Conservation (phyloP, 2,888 invertebrate species). For the Pyrocoelia pectoralis region DNA sequence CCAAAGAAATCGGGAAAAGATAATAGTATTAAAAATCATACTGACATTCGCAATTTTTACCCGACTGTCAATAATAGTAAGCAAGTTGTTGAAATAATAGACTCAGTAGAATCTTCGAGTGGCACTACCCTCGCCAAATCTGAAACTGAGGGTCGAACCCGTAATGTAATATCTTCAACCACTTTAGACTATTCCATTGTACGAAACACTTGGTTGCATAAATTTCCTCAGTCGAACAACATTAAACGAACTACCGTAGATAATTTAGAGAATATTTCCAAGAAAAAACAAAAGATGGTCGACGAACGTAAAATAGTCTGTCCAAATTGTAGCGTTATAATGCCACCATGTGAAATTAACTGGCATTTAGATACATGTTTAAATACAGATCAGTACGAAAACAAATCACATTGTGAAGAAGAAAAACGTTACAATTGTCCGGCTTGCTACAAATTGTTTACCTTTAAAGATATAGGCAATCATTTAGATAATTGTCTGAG, state of each 20-base stretch:
- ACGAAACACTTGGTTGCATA: constrained; percentile 57
- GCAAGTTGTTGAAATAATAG: not conserved
- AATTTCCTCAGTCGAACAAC: constrained; percentile 46
- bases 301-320: constrained; percentile 44
- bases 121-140: constrained; percentile 22
- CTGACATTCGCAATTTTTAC: constrained; percentile 47
- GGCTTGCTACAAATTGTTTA: too few relatives aligned
- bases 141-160: constrained; percentile 39
- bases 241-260: not conserved
- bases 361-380: constrained; percentile 40
- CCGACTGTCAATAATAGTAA: constrained; percentile 23
- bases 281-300: not conserved
- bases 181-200: constrained; percentile 47
- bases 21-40: constrained; percentile 34
- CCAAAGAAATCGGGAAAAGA: constrained; percentile 38
- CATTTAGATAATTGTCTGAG: too few relatives aligned
- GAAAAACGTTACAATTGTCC: too few relatives aligned
- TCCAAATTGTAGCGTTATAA: constrained; percentile 53
- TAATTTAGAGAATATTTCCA: not conserved
- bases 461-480: too few relatives aligned
- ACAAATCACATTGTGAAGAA: too few relatives aligned
- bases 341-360: constrained; percentile 30
- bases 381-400: too few relatives aligned
- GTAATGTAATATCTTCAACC: constrained; percentile 7
- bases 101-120: constrained; percentile 4